Base-by-base conservation (phyloP, 2,888 invertebrate species). In the Smittia aterrima region DNA sequence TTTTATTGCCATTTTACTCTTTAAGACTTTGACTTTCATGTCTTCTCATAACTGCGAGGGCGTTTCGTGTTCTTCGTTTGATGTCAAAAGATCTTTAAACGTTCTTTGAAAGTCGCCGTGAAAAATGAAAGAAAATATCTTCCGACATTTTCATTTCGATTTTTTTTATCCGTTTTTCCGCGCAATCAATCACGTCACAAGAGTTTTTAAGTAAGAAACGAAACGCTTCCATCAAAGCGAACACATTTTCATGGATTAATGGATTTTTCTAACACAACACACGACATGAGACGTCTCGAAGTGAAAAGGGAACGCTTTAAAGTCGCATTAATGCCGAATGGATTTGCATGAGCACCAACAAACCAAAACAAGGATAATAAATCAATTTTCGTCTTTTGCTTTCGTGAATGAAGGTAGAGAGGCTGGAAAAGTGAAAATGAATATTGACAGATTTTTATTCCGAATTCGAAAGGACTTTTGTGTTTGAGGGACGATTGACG, bases 181-280 rank as follows among this genome's bases (percentile, higher is more conserved):
- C 64, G 64, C 64, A 64, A 64, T 64, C 64, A 64, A 64, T 64
- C 64, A 64, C 25, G 64, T 64, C 64, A n/a, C 64, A 27, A n/a
- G n/a, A n/a, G 4, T 22, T 20, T 58, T 18, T 58, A 58, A 64
- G 25, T n/a, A 25, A 27, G 20, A 64, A 64, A 64, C 24, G 64
- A 64, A 27, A 64, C 4, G 22, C 25, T 64, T 6, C 22, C 27
- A 64, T 64, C n/a, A n/a, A 27, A 24, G n/a, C 18, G n/a, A 58
- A 13, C 58, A 58, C 58, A 58, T 58, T 58, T 58, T 22, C 58
- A 58, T 27, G 27, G 64, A 64, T 64, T 64, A 64, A 64, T 64
- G 64, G 64, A 64, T 64, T 64, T 27, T 4, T 27, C 13, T 24
- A 25, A n/a, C 2, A 24, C 22, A 64, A 64, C 25, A 64, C 7